Percentiles rank a stretch among this genome's conserved stretches.
These are phyloP conservation scores for Phymanthus crucifer DNA, from an alignment of 92 coral and sea anemone genomes.

Conservation along the genomic window DNA sequence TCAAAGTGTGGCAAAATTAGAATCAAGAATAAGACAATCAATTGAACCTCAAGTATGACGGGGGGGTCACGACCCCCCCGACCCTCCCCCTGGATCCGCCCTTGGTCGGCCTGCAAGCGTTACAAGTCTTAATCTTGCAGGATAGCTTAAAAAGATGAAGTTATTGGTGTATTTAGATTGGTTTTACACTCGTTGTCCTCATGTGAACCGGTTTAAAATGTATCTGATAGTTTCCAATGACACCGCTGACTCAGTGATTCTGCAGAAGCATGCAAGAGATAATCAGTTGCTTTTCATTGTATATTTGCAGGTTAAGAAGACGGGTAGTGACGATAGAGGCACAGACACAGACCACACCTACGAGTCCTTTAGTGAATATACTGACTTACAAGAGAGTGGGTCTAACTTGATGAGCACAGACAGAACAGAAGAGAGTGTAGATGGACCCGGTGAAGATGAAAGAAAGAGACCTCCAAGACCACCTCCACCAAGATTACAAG, in stretches of 20 bases:
- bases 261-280: neutral
- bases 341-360: neutral
- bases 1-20: no score
- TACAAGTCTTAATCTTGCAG: no score
- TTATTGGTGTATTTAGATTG: no score
- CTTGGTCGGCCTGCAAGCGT: no score
- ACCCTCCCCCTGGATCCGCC: no score
- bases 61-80: no score
- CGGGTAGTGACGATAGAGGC: neutral
- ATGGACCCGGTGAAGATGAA: neutral
- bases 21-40: no score
- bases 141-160: no score
- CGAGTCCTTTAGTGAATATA: conserved; percentile 9
- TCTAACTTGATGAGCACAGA: neutral
- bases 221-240: no score
- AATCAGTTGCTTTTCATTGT: neutral
- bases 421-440: neutral
- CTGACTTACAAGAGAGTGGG: neutral
- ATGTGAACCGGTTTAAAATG: no score
- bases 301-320: neutral
- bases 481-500: neutral
- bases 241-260: neutral
- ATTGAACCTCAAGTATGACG: no score
- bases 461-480: neutral
- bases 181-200: no score